These are phyloP conservation scores for Julus scandinavius DNA, from an alignment of 2,888 invertebrate species.

Conservation along the genomic window DNA sequence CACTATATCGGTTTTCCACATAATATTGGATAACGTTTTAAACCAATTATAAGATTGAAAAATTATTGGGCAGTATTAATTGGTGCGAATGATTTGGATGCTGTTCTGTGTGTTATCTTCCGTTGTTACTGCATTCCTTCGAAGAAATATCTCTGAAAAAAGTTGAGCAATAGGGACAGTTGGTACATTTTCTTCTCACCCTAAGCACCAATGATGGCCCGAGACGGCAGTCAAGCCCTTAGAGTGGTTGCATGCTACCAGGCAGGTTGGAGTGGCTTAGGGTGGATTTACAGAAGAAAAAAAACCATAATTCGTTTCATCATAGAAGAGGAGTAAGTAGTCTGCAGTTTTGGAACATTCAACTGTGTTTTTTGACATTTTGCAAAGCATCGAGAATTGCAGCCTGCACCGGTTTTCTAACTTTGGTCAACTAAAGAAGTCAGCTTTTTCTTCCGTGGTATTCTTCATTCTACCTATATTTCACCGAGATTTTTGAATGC, in stretches of 20 bases:
- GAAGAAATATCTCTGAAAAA: neutral
- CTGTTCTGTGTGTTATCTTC: neutral
- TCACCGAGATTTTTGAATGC: too few relatives aligned
- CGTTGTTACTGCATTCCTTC: neutral
- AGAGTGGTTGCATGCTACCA: conserved; percentile 11
- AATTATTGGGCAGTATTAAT: neutral
- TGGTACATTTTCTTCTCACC: conserved; percentile 15
- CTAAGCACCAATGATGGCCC: conserved; percentile 36
- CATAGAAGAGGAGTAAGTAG: too few relatives aligned
- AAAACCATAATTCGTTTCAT: neutral
- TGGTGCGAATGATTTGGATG: neutral
- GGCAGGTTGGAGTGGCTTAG: conserved; percentile 2
- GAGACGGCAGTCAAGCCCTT: neutral
- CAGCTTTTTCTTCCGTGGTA: too few relatives aligned
- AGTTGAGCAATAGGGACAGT: neutral
- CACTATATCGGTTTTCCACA: neutral
- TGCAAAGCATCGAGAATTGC: too few relatives aligned
- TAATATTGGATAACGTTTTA: neutral
- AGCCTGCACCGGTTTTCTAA: too few relatives aligned
- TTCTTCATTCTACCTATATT: too few relatives aligned
- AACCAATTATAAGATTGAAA: neutral
- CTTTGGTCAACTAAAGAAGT: too few relatives aligned
- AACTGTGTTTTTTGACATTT: neutral
- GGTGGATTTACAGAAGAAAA: neutral
- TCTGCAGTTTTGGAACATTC: neutral